Evolutionary conservation across 2,888 invertebrate species (phyloP).

Genomic region (Polydesmus complanatus): DNA sequence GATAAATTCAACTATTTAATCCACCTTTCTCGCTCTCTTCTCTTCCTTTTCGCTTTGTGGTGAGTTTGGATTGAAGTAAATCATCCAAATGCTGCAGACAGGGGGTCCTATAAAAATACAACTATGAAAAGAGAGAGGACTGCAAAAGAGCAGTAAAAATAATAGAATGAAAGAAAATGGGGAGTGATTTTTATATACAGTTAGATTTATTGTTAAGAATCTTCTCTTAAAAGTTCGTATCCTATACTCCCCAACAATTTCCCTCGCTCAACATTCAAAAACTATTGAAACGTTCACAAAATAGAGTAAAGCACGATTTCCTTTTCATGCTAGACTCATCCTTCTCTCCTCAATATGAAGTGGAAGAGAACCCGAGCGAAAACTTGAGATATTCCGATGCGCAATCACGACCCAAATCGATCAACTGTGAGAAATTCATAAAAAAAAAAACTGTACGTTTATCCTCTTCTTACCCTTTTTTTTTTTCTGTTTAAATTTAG

Average conservation of each 20-base stretch:
- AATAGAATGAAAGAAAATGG: background rate
- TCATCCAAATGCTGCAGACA: background rate
- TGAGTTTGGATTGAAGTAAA: background rate
- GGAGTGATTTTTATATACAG: background rate
- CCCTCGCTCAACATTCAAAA: background rate
- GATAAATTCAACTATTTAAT: too few species aligned
- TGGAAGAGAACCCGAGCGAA: background rate
- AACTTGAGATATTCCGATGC: background rate
- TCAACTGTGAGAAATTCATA: background rate
- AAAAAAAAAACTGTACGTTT: background rate
- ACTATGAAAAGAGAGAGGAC: background rate
- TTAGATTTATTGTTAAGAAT: background rate
- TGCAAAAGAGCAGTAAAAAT: background rate
- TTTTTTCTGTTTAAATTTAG: too few species aligned
- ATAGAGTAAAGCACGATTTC: background rate
- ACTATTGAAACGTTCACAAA: background rate
- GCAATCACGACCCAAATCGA: background rate
- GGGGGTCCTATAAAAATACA: background rate
- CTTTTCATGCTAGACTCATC: background rate
- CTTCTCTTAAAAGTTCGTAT: too few species aligned
- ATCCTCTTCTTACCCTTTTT: too few species aligned
- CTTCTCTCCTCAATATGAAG: background rate
- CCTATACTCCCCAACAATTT: background rate
- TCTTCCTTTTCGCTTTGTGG: background rate
- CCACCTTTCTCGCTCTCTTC: too few species aligned